Evolutionary conservation across 2,888 invertebrate genomes (phyloP), one percentile per base, ranked within the genome.

Genomic region (Campoplex capitator): DNA sequence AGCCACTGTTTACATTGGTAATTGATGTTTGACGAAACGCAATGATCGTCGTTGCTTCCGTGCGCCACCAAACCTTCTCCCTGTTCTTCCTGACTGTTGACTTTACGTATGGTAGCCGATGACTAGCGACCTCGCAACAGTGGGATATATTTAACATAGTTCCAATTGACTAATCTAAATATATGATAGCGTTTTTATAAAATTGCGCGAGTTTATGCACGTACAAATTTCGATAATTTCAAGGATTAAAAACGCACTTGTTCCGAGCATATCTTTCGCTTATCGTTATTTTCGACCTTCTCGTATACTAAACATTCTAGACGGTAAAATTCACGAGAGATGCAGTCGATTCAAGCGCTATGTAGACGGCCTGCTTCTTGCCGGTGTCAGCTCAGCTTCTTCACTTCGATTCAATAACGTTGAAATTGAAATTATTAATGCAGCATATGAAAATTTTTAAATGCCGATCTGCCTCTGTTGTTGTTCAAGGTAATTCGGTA

Each of bases 1-100:
- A 83, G 32, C 51, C 70, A 80, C 62, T 92, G 92, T 93, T 93
- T 92, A 90, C 90, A 79, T 89, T 89, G 89, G 90, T 93, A 92
- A 93, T 93, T 92, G 93, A 92, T 93, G 92, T 93, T 93, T 84
- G 86, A 86, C 84, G 82, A 84, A 84, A 84, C 88, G 83, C 76
- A 83, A 86, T 83, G 86, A 86, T 73, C 28, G 83, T 76, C 80
- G 76, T n/a, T 18, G 48, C 75, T 6, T n/a, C 48, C 56, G 67
- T 71, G 65, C 45, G 48, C 23, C 23, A 0, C 28, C 45, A 48
- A 48, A 35, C 16, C 58, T 18, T 68, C 42, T 42, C 51, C 74
- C 58, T 42, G 32, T 16, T 9, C 83, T 42, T 54, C n/a, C 13
- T 23, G 13, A 65, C 48, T 78, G 78, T 78, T 51, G 78, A 74